Base-by-base conservation (phyloP, 2,113 vertebrate species). In the Corythornis vintsioides region DNA sequence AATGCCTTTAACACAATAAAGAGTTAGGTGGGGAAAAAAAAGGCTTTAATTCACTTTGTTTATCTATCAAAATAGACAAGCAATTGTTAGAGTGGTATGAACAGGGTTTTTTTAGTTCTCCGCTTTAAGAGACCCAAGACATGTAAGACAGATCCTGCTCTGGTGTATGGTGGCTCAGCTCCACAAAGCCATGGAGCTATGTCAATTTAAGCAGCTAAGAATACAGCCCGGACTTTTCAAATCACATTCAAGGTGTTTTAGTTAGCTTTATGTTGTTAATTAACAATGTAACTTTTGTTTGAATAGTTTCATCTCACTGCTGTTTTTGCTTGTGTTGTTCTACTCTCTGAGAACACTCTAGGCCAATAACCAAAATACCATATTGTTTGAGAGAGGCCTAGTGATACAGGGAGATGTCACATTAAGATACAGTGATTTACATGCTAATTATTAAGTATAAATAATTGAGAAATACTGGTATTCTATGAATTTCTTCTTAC, bases 401-500 rank as follows among this genome's bases (percentile, higher is more conserved):
- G 50, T 75, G 78, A 52, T 50, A 79, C 61, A 89, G 73, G 50
- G 81, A 71, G 45, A 48, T 69, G 38, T 79, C 52, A 63, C 9
- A 11, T 33, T 84, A 77, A 77, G 48, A 74, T 79, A 52, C 22
- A 12, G 65, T 87, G 85, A 89, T 86, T 93, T 91, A 50, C 91
- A 47, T 64, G 52, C 24, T 65, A 26, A 35, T 92, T 72, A 89
- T 92, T 92, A 82, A 70, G 61, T 87, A 84, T 86, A 82, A 86
- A 82, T 91, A 83, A 91, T 82, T 92, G 78, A 92, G 83, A 91
- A 92, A 71, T 45, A 60, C 38, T 77, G 21, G 6, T 74, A 86
- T 93, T 89, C 61, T 59, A 47, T 42, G 63, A 67, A 35, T 82
- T 89, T 86, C 48, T 82, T 86, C 91, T 88, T 82, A 48, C 67